Conservation (phyloP, 2,888 invertebrate species). For the Endotricha flammealis region DNA sequence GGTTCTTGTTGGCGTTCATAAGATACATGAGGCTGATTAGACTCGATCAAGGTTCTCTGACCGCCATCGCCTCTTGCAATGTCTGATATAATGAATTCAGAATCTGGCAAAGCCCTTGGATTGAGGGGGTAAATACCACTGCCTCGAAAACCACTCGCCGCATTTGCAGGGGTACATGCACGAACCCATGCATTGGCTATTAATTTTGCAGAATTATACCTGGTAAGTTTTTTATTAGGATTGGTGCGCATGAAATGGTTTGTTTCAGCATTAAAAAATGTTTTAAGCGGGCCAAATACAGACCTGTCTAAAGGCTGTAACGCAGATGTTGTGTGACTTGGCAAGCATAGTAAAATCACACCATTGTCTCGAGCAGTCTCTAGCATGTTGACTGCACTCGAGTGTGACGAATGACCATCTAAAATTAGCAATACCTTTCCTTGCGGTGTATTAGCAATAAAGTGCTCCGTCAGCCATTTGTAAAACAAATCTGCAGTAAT, state of each 20-base stretch:
- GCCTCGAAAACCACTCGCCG: conserved; percentile 21
- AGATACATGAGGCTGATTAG: no score
- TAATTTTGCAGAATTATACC: conserved; percentile 12
- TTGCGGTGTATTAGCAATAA: conserved; percentile 22
- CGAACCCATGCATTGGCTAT: conserved; percentile 16
- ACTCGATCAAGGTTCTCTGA: no score
- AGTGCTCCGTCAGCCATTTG: conserved; percentile 25
- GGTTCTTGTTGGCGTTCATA: no score
- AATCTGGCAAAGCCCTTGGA: conserved; percentile 19
- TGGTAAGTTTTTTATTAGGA: conserved; percentile 11
- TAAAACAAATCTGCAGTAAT: conserved; percentile 23
- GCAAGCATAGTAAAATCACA: not conserved
- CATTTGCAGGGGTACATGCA: conserved; percentile 20
- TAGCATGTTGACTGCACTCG: conserved; percentile 22
- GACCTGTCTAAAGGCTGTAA: conserved; percentile 13
- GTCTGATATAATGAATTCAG: conserved; percentile 23
- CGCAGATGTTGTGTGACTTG: conserved; percentile 16
- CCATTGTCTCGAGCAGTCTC: conserved; percentile 20
- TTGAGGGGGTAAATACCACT: conserved; percentile 23
- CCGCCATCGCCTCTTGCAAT: conserved; percentile 16
- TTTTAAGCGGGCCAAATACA: conserved; percentile 6
- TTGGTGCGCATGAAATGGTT: conserved; percentile 9
- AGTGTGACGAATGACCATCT: conserved; percentile 31
- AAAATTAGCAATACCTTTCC: conserved; percentile 29
- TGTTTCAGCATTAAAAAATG: not conserved